Percentiles rank a stretch among this genome's conserved stretches.
These are phyloP conservation scores for Zosterops pallidus DNA, from an alignment of 2,113 vertebrate species.

Conservation along the genomic window DNA sequence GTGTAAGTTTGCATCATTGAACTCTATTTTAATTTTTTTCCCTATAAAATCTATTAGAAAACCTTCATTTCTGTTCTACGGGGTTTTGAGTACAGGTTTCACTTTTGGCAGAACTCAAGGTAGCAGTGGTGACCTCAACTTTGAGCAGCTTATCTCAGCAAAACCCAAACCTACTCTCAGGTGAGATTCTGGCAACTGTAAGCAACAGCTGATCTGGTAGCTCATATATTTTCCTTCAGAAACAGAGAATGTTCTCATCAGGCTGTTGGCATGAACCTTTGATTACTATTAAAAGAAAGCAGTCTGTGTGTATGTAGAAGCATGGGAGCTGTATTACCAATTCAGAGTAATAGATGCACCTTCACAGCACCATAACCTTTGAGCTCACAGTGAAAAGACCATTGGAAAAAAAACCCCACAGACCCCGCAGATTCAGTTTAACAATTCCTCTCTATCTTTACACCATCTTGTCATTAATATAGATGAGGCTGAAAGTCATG, in stretches of 20 bases:
- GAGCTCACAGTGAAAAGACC: not conserved
- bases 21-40: not conserved
- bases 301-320: not conserved
- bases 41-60: not conserved
- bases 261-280: not conserved
- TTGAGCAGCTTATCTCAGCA: not conserved
- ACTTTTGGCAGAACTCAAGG: not conserved
- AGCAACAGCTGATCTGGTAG: not conserved
- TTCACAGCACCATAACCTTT: not conserved
- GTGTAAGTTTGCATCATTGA: not conserved
- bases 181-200: not conserved
- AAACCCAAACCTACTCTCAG: not conserved
- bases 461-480: constrained; percentile 51
- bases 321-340: not conserved
- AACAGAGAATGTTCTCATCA: not conserved
- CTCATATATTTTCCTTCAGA: not conserved
- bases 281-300: constrained; percentile 12
- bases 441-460: not conserved
- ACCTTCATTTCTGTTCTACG: not conserved
- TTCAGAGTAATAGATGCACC: not conserved
- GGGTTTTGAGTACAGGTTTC: not conserved
- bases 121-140: not conserved
- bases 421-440: not conserved
- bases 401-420: not conserved
- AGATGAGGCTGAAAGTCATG: constrained; percentile 25